Base-by-base conservation (phyloP, 1,140 invertebrate genomes). In the Neocloeon triangulifer region DNA sequence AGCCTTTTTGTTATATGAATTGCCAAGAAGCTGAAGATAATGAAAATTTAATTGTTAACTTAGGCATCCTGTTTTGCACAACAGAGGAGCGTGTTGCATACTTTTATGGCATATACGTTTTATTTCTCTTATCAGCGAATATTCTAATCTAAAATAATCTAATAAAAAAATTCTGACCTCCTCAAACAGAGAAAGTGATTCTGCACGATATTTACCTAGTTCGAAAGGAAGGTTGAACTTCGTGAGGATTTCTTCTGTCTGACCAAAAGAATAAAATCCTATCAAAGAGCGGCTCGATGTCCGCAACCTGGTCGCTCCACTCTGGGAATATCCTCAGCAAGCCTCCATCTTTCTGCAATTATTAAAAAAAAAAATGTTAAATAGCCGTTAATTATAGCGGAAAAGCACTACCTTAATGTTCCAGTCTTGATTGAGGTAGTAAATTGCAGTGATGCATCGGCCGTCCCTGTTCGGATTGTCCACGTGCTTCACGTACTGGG, bases 391-490 rank as follows among this genome's bases (percentile, higher is more conserved):
- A 21, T 25, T 26, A 7, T 34, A 29, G n/a, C n/a, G n/a, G n/a
- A n/a, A n/a, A n/a, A n/a, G n/a, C n/a, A n/a, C 41, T 48, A 71
- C 66, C 43, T 69, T 61, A 14, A 71, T 63, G 53, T 88, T 68
- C 88, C 89, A 95, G 53, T 91, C 66, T 46, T 77, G 66, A 53
- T 96, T 96, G 26, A 94, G 62, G 56, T 96, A 96, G 55, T 95
- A 95, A 46, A 95, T 95, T 22, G 81, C 79, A 8, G 88, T 94
- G 44, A 95, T 82, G 43, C 84, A 86, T 37, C 88, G 64, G 12
- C 85, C 89, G 58, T 96, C 89, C 46, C 69, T 66, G 49, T 89
- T 89, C n/a, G 89, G 88, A 63, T 96, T 96, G 51, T 96, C 89
- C 17, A 96, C 82, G 53, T 96, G 89, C 52, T 89, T 86, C 13